Evolutionary conservation across 2,797 vertebrate genomes (phyloP).

Genomic region (Malurus splendens): DNA sequence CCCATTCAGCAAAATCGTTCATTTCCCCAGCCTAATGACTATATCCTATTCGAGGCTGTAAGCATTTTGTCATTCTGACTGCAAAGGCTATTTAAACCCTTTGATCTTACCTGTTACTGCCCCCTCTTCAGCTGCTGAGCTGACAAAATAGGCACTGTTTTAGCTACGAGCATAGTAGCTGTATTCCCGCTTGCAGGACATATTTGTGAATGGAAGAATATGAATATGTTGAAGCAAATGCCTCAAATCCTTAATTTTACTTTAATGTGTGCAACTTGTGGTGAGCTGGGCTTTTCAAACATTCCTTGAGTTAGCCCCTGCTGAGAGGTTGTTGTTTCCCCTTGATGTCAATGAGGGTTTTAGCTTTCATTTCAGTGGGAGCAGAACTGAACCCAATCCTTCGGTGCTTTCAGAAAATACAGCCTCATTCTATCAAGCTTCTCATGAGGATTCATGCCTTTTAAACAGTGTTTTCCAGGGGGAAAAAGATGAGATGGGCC

Average conservation of each 20-base stretch:
- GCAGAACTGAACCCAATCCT: neutral
- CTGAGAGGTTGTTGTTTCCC: neutral
- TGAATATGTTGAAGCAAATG: neutral
- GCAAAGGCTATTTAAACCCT: slow-evolving; percentile 59
- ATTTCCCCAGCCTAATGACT: slow-evolving; percentile 76
- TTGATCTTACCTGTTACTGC: slow-evolving; percentile 75
- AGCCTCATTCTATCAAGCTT: neutral
- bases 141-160: slow-evolving; percentile 73
- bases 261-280: neutral
- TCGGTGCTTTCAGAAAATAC: neutral
- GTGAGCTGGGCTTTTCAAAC: neutral
- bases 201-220: neutral
- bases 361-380: neutral
- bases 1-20: slow-evolving; percentile 73
- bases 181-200: neutral
- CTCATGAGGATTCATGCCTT: neutral
- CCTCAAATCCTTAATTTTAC: neutral
- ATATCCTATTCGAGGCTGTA: slow-evolving; percentile 68
- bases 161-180: neutral
- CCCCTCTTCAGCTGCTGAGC: slow-evolving; percentile 46
- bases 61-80: slow-evolving; percentile 73
- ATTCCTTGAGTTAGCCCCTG: neutral
- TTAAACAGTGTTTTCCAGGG: neutral
- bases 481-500: neutral
- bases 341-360: neutral